phyloP scores from a whole-genome alignment of 1,140 invertebrate genomes.

The Drepana arcuata region DNA sequence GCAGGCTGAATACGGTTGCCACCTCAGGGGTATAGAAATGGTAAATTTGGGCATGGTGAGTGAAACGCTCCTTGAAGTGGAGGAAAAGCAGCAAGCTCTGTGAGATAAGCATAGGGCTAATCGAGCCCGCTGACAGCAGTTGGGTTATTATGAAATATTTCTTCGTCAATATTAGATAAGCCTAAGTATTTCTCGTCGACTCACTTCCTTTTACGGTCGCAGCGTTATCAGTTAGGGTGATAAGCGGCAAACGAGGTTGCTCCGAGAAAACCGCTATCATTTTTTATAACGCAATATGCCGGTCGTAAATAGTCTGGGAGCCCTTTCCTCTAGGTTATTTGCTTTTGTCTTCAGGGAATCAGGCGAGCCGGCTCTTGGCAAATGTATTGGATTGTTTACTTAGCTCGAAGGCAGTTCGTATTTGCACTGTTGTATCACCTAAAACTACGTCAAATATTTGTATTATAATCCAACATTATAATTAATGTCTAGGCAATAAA shows the following conservation, averaged over 20 bases:
- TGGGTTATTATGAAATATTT: slow-evolving; percentile 28
- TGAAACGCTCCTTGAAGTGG: too few relatives aligned
- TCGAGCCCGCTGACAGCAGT: slow-evolving; percentile 15
- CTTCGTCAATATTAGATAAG: slow-evolving; percentile 30
- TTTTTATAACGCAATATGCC: slow-evolving; percentile 44
- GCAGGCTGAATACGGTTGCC: too few relatives aligned
- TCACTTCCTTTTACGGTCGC: slow-evolving; percentile 24
- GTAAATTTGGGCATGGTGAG: too few relatives aligned
- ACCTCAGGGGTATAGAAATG: too few relatives aligned
- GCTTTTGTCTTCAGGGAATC: slow-evolving; percentile 22
- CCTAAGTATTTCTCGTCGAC: slow-evolving; percentile 25
- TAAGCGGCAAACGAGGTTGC: slow-evolving; percentile 31
- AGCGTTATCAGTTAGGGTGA: slow-evolving; percentile 25
- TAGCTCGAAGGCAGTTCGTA: too few relatives aligned
- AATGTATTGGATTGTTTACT: slow-evolving; percentile 19
- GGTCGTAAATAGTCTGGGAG: slow-evolving; percentile 29
- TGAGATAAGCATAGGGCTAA: slow-evolving; percentile 21
- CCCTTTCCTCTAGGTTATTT: slow-evolving; percentile 25
- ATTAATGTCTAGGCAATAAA: too few relatives aligned
- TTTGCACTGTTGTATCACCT: too few relatives aligned
- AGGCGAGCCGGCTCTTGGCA: slow-evolving; percentile 5
- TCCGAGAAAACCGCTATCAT: slow-evolving; percentile 32
- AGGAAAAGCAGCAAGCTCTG: slow-evolving; percentile 8
- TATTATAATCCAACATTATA: too few relatives aligned
- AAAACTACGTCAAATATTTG: too few relatives aligned